Percentiles rank a stretch among this genome's conserved stretches.
These are phyloP conservation scores for Neodiprion pinetum DNA, from an alignment of 1,140 invertebrate species.

Conservation along the genomic window DNA sequence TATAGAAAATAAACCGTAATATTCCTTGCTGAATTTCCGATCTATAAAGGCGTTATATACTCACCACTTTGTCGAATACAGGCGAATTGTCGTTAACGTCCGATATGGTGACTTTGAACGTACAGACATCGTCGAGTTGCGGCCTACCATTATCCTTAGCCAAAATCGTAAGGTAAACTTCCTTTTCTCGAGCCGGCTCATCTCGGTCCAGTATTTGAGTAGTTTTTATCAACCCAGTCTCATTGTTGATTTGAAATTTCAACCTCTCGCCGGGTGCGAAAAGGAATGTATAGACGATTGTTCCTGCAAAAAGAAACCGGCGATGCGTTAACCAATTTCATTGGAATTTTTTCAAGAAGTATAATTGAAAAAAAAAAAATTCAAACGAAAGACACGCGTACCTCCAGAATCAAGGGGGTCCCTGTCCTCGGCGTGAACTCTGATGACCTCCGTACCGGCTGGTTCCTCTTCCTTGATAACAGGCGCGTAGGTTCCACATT, in stretches of 20 bases:
- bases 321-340: too few species aligned
- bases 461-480: conserved; percentile 72
- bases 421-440: conserved; percentile 65
- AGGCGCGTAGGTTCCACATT: conserved; percentile 74
- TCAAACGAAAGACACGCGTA: conserved; percentile 29
- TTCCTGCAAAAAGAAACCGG: conserved; percentile 47
- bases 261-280: conserved; percentile 74
- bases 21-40: not conserved
- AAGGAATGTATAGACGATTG: conserved; percentile 81
- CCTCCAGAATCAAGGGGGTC: conserved; percentile 79
- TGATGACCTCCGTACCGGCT: conserved; percentile 68
- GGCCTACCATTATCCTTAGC: conserved; percentile 88
- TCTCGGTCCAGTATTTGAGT: conserved; percentile 82
- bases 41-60: conserved; percentile 42
- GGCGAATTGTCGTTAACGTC: conserved; percentile 90
- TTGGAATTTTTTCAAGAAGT: too few species aligned
- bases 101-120: conserved; percentile 83
- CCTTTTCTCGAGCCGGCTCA: conserved; percentile 84
- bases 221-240: conserved; percentile 78
- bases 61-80: conserved; percentile 83
- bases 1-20: conserved; percentile 29
- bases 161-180: conserved; percentile 79
- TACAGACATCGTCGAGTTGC: conserved; percentile 84
- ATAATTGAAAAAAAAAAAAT: not conserved
- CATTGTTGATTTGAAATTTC: conserved; percentile 80